Conservation (phyloP, 2,113 vertebrate genomes). For the Lucifuga dentata region DNA sequence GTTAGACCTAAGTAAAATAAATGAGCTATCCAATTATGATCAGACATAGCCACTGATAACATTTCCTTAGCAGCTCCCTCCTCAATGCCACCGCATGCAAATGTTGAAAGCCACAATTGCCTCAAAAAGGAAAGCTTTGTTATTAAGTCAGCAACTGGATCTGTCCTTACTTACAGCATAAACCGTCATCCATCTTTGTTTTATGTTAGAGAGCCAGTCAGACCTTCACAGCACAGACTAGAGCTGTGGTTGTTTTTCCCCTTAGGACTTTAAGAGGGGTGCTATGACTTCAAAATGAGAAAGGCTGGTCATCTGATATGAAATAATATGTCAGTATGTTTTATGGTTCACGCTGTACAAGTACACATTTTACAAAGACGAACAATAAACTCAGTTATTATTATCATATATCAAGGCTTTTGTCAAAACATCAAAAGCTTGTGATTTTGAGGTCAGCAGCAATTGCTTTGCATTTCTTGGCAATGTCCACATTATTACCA, state of each 20-base stretch:
- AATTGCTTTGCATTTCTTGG: conserved; percentile 50
- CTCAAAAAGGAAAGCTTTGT: conserved; percentile 21
- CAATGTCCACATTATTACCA: conserved; percentile 68
- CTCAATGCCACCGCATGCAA: not conserved
- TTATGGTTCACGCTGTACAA: conserved; percentile 12
- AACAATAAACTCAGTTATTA: conserved; percentile 40
- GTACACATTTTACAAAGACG: not conserved
- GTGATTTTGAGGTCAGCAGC: conserved; percentile 45
- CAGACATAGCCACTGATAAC: conserved; percentile 36
- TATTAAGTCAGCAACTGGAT: conserved; percentile 7
- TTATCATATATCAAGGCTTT: conserved; percentile 19
- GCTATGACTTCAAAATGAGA: not conserved
- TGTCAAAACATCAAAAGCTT: conserved; percentile 35
- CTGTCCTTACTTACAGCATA: not conserved
- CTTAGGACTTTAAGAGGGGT: conserved; percentile 20
- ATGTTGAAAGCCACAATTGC: not conserved
- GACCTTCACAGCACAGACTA: conserved; percentile 1
- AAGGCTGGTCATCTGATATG: conserved; percentile 12
- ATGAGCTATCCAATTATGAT: conserved; percentile 78
- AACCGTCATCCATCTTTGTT: conserved; percentile 15
- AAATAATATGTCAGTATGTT: not conserved
- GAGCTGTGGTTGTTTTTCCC: conserved; percentile 3
- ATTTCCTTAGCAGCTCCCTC: conserved; percentile 20
- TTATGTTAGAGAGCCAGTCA: not conserved
- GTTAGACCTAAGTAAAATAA: conserved; percentile 74